Evolutionary conservation across 1,140 invertebrate species (phyloP).

Genomic region (Diorhabda elongata): DNA sequence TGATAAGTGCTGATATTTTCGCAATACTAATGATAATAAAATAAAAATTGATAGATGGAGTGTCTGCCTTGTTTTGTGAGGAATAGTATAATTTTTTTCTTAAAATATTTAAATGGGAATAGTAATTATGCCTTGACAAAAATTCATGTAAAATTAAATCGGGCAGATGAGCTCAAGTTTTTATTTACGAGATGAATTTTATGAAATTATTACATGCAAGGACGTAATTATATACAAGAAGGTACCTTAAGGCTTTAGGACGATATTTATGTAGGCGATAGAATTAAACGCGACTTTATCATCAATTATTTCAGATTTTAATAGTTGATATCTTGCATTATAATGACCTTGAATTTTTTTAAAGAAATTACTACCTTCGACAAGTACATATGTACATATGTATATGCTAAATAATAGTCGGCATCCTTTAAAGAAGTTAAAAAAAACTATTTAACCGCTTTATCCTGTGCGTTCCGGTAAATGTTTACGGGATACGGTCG

Average conservation of each 20-base stretch:
- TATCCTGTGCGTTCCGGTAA: too few relatives aligned
- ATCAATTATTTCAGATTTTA: slow-evolving; percentile 25
- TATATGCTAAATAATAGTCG: too few relatives aligned
- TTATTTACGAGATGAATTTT: slow-evolving; percentile 18
- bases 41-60: too few relatives aligned
- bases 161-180: slow-evolving; percentile 8
- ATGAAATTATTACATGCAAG: slow-evolving; percentile 19
- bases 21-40: too few relatives aligned
- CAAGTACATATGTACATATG: neutral
- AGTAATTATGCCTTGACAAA: neutral
- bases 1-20: too few relatives aligned
- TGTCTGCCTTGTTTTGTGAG: too few relatives aligned
- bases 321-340: slow-evolving; percentile 16
- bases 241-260: slow-evolving; percentile 16
- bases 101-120: too few relatives aligned
- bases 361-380: slow-evolving; percentile 12
- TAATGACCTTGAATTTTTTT: slow-evolving; percentile 18
- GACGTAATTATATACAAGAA: slow-evolving; percentile 15
- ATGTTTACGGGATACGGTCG: too few relatives aligned
- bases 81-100: too few relatives aligned
- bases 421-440: too few relatives aligned
- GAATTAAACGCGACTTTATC: slow-evolving; percentile 20
- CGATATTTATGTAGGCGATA: slow-evolving; percentile 24
- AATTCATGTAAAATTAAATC: slow-evolving; percentile 17
- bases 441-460: too few relatives aligned